Evolutionary conservation across 2,888 invertebrate species (phyloP), one percentile per base, ranked within the genome.

Genomic region (Cerceris rybyensis): DNA sequence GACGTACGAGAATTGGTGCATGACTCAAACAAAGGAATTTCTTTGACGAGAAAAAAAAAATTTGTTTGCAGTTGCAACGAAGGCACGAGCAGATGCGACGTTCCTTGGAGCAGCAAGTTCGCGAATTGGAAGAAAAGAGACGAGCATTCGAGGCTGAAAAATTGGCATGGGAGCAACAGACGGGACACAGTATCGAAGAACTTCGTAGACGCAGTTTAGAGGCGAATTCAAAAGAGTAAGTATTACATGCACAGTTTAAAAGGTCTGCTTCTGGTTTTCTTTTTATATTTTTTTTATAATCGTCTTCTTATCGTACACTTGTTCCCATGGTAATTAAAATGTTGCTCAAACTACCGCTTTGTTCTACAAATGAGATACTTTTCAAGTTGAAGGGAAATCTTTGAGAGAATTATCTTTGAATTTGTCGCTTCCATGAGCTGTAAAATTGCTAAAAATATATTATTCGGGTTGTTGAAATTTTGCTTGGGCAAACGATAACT

Each of bases 41-140:
- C 9, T 52, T 43, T 58, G 66, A 78, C 41, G 42, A 2, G 13
- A 28, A 6, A 39, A 13, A 39, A 13, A 28, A 70, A 61, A 59
- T 74, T 7, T 17, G 41, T 49, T 46, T 64, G 28, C 84, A 94
- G 95, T 93, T 98, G 89, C 97, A 97, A 91, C 95, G 97, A 91
- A 95, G 98, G 86, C 98, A 98, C 92, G 98, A 98, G 92, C 96
- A 94, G 93, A 96, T 94, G 96, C 95, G 94, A 89, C 94, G 94
- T 86, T 93, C 96, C 66, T 94, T 98, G 84, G 98, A 98, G 92
- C 96, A 97, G 90, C 98, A 98, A 93, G 96, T 98, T 87, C 96
- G 96, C 86, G 98, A 98, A 92, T 93, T 98, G 88, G 98, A 98
- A 84, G 98, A 98, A 88, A 96, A 97, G 88, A 94, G 97, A 90